Evolutionary conservation across 2,797 vertebrate species (phyloP).

Genomic region (Buceros bicornis): DNA sequence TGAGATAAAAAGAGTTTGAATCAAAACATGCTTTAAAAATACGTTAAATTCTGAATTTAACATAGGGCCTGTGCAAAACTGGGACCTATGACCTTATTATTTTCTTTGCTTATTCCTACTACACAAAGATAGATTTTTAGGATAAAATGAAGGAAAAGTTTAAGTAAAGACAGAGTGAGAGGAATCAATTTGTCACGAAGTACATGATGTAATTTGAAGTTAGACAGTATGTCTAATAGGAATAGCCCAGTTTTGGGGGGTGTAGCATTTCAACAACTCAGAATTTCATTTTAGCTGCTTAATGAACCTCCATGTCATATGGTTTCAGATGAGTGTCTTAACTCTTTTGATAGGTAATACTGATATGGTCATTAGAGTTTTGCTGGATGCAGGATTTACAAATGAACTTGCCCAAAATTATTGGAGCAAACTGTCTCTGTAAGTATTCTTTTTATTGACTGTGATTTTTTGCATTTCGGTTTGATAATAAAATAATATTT

Average conservation of each 20-base stretch:
- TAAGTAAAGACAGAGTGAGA: neutral
- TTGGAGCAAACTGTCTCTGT: constrained; percentile 91
- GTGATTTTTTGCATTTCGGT: neutral
- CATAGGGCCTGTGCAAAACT: neutral
- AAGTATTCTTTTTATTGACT: constrained; percentile 76
- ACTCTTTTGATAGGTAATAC: constrained; percentile 78
- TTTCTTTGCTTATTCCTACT: neutral
- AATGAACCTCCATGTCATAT: neutral
- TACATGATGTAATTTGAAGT: neutral
- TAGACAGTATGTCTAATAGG: neutral
- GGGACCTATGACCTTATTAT: neutral
- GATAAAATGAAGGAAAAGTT: neutral
- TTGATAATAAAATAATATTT: neutral
- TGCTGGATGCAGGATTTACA: constrained; percentile 94
- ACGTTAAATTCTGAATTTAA: neutral
- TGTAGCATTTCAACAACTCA: neutral
- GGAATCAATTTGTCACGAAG: neutral
- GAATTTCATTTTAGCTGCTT: neutral
- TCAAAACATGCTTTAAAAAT: neutral
- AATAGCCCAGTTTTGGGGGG: neutral
- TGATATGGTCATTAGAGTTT: constrained; percentile 88
- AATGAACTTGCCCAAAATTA: constrained; percentile 87
- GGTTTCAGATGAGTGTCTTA: constrained; percentile 72
- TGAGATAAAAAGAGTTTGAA: neutral
- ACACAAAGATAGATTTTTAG: neutral